A percentile compares a stretch with the other conserved stretches of the same genome.
phyloP scores from a whole-genome alignment of 2,797 vertebrate species.

The Sternarchorhynchus goeldii region DNA sequence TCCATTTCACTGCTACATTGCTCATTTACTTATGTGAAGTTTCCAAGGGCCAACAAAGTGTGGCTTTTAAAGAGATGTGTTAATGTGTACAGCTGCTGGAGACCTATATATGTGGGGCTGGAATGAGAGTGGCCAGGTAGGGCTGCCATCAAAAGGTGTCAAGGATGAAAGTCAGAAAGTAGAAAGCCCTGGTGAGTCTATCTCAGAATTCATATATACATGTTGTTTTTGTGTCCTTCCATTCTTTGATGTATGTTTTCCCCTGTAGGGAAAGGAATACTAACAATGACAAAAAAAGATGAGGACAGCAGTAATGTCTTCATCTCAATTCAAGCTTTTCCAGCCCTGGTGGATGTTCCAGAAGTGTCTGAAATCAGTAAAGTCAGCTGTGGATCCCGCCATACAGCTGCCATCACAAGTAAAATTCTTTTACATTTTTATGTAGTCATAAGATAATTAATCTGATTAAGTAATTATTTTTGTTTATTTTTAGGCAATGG shows the following conservation, averaged over 20 bases:
- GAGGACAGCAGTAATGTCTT: conserved; percentile 65
- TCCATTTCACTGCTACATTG: neutral
- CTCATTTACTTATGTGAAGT: neutral
- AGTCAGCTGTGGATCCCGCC: conserved; percentile 90
- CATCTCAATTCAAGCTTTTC: conserved; percentile 91
- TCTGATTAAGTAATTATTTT: neutral
- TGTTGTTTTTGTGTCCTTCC: neutral
- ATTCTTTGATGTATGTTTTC: neutral
- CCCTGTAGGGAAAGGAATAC: conserved; percentile 9
- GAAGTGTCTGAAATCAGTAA: conserved; percentile 69
- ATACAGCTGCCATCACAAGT: conserved; percentile 88
- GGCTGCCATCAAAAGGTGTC: conserved; percentile 78
- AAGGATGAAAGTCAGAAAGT: conserved; percentile 43
- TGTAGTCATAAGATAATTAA: neutral
- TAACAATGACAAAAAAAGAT: conserved; percentile 36
- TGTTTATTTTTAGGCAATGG: conserved; percentile 76
- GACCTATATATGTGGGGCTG: conserved; percentile 96
- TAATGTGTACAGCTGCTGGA: conserved; percentile 74
- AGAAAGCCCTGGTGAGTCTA: conserved; percentile 43
- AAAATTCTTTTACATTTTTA: conserved; percentile 58
- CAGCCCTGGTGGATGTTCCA: conserved; percentile 86
- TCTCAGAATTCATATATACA: conserved; percentile 34
- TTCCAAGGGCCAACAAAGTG: neutral
- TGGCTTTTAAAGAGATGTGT: neutral
- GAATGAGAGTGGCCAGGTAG: conserved; percentile 94